Base-by-base conservation (phyloP, 1,140 invertebrate species). In the Drosophila albomicans region DNA sequence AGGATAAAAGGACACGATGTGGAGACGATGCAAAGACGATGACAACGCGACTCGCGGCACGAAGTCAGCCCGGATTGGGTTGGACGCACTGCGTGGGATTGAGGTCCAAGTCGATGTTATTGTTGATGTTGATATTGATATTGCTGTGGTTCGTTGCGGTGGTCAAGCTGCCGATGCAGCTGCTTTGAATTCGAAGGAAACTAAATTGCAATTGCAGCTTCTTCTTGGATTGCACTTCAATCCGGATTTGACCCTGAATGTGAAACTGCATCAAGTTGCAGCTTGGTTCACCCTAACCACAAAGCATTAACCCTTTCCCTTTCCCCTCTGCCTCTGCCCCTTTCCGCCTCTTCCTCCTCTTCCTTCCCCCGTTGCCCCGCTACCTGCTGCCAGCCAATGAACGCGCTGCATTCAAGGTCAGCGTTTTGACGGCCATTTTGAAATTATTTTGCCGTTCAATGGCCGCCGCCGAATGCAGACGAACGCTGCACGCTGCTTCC, bases 371-470 rank as follows among this genome's bases (percentile, higher is more conserved):
- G 15, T 51, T 45, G 7, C 13, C 5, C 16, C 16, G 5, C 15
- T 48, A 7, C 20, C 38, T 25, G 35, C 20, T 13, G 7, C 16
- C 41, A 61, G 78, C 81, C 82, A 86, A 86, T 86, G 78, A 65
- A 35, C 28, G 51, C 2, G 20, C 57, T 32, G 61, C 48, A 45
- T 73, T 88, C 85, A 89, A 89, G 85, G 85, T 88, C 85, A 84
- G 7, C 28, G 28, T 20, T 88, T 85, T 88, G 85, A 75, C 85
- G 85, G 85, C 85, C 85, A 88, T 88, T 89, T 88, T 88, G 81
- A 70, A 89, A 51, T 30, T 68, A 69, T 75, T 78, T 13, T 57
- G 70, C 48, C 78, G 70, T 85, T 78, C 82, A 82, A 86, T 82
- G 82, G 82, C 85, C 84, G 84, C 85, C 70, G 20, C 84, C 41